Conservation (phyloP, 2,888 invertebrate genomes). For the Syrphus vitripennis region DNA sequence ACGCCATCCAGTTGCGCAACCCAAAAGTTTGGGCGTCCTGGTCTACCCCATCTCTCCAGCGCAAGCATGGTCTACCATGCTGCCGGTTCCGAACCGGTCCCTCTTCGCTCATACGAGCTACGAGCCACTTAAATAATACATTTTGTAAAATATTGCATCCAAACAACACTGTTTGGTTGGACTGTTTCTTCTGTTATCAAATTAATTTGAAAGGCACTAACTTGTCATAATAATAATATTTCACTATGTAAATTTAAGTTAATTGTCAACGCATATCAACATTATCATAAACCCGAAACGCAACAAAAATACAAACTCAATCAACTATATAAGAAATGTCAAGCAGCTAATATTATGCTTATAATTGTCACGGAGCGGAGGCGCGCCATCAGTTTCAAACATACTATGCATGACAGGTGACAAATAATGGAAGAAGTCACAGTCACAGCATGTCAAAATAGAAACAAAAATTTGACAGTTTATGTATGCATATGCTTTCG, state of each 20-base stretch:
- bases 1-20: no score
- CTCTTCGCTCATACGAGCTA: no score
- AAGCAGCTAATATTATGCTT: neutral
- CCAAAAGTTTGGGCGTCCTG: no score
- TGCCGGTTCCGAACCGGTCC: no score
- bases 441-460: neutral
- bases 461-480: no score
- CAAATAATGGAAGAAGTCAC: slow-evolving; percentile 8
- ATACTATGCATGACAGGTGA: slow-evolving; percentile 18
- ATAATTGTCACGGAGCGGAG: neutral
- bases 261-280: neutral
- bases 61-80: no score
- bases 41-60: no score
- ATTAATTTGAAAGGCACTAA: neutral
- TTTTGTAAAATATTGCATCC: no score
- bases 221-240: neutral
- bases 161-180: no score
- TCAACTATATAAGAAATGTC: slow-evolving; percentile 16
- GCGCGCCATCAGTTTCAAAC: neutral
- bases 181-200: neutral
- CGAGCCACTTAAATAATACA: no score
- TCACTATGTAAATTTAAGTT: neutral
- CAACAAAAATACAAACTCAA: neutral
- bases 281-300: neutral
- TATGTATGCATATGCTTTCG: no score